Evolutionary conservation across 2,888 invertebrate species (phyloP).

Genomic region (Patella pellucida): DNA sequence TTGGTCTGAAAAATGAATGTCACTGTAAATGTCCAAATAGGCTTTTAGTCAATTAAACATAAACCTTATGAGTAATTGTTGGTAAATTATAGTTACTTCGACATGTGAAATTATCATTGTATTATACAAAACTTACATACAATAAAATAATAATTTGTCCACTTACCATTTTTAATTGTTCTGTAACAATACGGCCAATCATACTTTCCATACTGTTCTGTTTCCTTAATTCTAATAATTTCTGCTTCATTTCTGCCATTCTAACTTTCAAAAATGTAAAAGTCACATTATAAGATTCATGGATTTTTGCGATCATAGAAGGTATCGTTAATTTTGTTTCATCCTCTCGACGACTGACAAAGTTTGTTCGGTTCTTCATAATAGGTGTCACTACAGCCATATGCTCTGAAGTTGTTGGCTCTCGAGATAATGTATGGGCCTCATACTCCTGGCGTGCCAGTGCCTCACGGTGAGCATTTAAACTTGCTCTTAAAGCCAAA

Average conservation of each 20-base stretch:
- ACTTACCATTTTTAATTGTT: constrained; percentile 34
- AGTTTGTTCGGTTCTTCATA: constrained; percentile 19
- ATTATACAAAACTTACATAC: too few relatives aligned
- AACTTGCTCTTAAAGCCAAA: constrained; percentile 16
- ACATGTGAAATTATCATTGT: too few relatives aligned
- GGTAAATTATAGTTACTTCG: too few relatives aligned
- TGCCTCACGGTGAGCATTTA: constrained; percentile 17
- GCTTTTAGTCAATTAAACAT: too few relatives aligned
- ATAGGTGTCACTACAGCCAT: constrained; percentile 28
- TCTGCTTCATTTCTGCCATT: constrained; percentile 53
- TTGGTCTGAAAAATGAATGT: too few relatives aligned
- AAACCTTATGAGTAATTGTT: too few relatives aligned
- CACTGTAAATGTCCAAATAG: too few relatives aligned
- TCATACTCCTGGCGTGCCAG: constrained; percentile 14
- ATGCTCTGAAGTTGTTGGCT: constrained; percentile 28
- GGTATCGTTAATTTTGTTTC: constrained; percentile 57
- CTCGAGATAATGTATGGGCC: constrained; percentile 16
- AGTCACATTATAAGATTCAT: constrained; percentile 59
- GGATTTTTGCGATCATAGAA: constrained; percentile 56
- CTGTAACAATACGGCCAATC: constrained; percentile 52
- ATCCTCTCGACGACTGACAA: constrained; percentile 42
- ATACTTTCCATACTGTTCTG: constrained; percentile 52
- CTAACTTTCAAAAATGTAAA: constrained; percentile 56
- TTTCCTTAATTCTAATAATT: constrained; percentile 46
- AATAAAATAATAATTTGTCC: too few relatives aligned